phyloP scores from a whole-genome alignment of 2,888 invertebrate species.

The Endomychus coccineus region DNA sequence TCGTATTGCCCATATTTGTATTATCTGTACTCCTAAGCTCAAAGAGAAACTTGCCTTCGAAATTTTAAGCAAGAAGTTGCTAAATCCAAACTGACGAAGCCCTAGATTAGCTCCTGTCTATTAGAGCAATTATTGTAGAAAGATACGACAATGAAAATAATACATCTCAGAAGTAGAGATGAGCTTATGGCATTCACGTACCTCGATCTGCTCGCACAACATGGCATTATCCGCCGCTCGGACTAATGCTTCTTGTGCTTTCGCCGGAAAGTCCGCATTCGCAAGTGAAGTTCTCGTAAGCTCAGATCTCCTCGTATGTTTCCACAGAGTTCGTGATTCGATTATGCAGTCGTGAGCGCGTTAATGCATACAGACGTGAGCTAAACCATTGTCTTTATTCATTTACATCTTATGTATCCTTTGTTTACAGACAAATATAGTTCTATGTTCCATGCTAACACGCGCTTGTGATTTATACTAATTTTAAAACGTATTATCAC shows the following conservation, averaged over 20 bases:
- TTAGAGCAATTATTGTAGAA: too few relatives aligned
- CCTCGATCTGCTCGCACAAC: neutral
- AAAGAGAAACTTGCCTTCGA: too few relatives aligned
- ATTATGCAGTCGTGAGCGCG: slow-evolving; percentile 21
- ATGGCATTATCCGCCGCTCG: neutral
- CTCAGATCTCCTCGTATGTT: slow-evolving; percentile 6
- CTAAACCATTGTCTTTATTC: slow-evolving; percentile 26
- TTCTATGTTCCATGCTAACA: too few relatives aligned
- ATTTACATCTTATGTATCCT: slow-evolving; percentile 22
- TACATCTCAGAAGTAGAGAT: too few relatives aligned
- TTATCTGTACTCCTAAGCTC: too few relatives aligned
- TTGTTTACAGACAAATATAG: slow-evolving; percentile 3
- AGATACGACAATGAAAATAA: too few relatives aligned
- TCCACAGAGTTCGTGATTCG: slow-evolving; percentile 24
- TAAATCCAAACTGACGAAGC: too few relatives aligned
- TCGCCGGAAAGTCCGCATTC: neutral
- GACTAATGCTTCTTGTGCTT: neutral
- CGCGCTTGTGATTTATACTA: too few relatives aligned
- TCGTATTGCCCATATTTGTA: too few relatives aligned
- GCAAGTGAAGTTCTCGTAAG: neutral
- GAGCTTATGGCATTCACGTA: neutral
- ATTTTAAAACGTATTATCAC: too few relatives aligned
- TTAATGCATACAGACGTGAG: slow-evolving; percentile 22
- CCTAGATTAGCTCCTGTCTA: too few relatives aligned
- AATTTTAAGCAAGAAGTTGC: too few relatives aligned